These are phyloP conservation scores for Gandaritis pyraliata DNA, from an alignment of 2,888 invertebrate species.

Conservation along the genomic window DNA sequence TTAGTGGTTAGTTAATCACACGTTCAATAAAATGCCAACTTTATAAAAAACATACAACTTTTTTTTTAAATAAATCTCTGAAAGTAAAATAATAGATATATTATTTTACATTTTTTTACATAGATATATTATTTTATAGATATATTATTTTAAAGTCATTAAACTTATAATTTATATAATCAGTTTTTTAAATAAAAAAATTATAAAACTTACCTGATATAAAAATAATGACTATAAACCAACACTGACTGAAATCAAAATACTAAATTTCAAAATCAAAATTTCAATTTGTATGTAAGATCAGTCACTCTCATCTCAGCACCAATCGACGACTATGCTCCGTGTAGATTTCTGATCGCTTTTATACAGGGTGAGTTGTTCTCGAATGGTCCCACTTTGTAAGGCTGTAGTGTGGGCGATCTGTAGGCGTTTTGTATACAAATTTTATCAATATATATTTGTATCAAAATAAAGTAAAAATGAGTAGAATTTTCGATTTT, in stretches of 20 bases:
- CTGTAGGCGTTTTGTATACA: background rate
- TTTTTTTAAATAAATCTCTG: too few species aligned
- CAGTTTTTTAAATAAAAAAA: too few species aligned
- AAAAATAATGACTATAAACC: constrained; percentile 2
- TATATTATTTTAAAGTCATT: too few species aligned
- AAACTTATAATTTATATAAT: too few species aligned
- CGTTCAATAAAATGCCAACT: too few species aligned
- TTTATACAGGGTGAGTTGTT: constrained; percentile 24
- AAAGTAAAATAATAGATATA: too few species aligned
- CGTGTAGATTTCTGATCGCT: constrained; percentile 6
- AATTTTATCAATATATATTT: too few species aligned
- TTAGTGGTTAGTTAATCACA: too few species aligned
- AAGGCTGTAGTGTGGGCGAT: constrained; percentile 7
- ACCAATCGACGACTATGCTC: constrained; percentile 22
- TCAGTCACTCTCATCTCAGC: constrained; percentile 18
- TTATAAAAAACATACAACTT: too few species aligned
- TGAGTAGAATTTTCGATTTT: background rate
- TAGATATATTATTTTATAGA: too few species aligned
- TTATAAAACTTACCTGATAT: constrained; percentile 7
- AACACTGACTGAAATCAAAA: constrained; percentile 11
- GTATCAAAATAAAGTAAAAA: too few species aligned
- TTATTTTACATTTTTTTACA: too few species aligned
- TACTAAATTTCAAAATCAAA: constrained; percentile 11
- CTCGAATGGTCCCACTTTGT: constrained; percentile 18
- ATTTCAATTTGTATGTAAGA: constrained; percentile 14